These are phyloP conservation scores for Chiloscyllium plagiosum DNA, from an alignment of 2,113 vertebrate genomes.

Conservation along the genomic window DNA sequence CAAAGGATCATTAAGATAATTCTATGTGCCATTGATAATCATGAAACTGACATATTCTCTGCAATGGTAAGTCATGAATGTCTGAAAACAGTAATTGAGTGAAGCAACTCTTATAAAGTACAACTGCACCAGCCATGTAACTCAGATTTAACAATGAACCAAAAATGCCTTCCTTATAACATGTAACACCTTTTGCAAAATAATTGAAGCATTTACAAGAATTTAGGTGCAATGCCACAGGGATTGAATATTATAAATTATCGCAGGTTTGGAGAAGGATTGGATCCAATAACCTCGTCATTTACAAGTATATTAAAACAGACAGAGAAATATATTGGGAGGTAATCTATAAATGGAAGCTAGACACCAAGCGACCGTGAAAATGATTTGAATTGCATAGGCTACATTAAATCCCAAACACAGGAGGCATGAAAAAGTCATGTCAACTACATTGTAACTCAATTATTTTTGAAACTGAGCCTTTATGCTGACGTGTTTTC, in stretches of 20 bases:
- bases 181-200: background rate
- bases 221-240: background rate
- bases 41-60: constrained; percentile 19
- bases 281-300: background rate
- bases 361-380: background rate
- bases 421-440: background rate
- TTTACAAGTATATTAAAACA: background rate
- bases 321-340: background rate
- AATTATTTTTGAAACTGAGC: background rate
- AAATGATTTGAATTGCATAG: background rate
- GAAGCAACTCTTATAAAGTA: constrained; percentile 3
- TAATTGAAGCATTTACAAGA: background rate
- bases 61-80: background rate
- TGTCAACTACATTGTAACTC: background rate
- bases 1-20: constrained; percentile 18
- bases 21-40: background rate
- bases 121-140: constrained; percentile 1
- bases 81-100: constrained; percentile 10
- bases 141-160: background rate
- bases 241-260: background rate
- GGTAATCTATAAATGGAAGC: background rate
- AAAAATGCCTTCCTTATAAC: background rate
- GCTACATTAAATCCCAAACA: background rate
- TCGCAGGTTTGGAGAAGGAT: background rate
- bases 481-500: background rate